Evolutionary conservation across 2,797 vertebrate species (phyloP), one percentile per base, ranked within the genome.

Genomic region (Characodon lateralis): DNA sequence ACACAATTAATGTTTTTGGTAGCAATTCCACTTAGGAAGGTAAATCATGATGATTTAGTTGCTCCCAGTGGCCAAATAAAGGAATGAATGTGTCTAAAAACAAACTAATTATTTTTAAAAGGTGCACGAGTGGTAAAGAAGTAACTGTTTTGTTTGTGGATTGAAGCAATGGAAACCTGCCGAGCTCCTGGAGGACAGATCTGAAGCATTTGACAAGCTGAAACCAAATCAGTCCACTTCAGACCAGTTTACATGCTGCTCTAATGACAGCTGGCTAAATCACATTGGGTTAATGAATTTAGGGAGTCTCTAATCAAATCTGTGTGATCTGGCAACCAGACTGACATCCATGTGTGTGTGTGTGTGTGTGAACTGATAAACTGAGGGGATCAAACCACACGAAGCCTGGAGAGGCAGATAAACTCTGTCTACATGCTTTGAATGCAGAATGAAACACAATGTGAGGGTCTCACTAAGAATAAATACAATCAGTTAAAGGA

Each of bases 221-320:
- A 91, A 91, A 92, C 90, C 86, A 91, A 88, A 93, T 92, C 86
- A 90, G 89, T 86, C 89, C 89, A 90, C 88, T 89, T 90, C 77
- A 88, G 85, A 85, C 85, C 87, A 88, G 93, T 91, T 93, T 92
- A 93, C 89, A 92, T 88, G 87, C 79, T 80, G 89, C 90, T 87
- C 93, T 94, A 94, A 93, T 88, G 89, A 92, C 76, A 74, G 91
- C 91, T 89, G 88, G 89, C 93, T 89, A 90, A 93, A 95, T 94
- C 90, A 89, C 87, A 92, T 92, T 88, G 86, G 83, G 81, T 87
- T 93, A 95, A 95, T 94, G 85, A 90, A 94, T 92, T 95, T 92
- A 95, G 91, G 89, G 91, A 89, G 74, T 83, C 91, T 90, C 91
- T 94, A 94, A 95, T 95, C 92, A 84, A 90, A 95, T 95, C 91